phyloP scores from a whole-genome alignment of 2,888 invertebrate species.

The Amaurobius ferox region DNA sequence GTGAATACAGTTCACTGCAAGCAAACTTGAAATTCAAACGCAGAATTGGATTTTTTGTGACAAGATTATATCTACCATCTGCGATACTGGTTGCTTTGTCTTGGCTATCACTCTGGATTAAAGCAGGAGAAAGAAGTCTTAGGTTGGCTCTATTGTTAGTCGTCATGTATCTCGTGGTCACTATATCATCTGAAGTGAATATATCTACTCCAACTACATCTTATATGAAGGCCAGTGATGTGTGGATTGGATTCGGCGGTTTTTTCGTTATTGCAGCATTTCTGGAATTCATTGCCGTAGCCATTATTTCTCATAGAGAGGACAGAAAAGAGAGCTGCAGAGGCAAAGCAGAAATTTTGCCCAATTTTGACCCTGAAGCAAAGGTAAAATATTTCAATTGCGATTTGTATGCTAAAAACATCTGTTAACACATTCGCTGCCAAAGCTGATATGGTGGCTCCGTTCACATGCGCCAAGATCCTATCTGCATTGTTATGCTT shows the following conservation, averaged over 20 bases:
- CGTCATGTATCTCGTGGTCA: conserved; percentile 35
- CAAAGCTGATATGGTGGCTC: too few species aligned
- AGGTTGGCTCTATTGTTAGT: conserved; percentile 41
- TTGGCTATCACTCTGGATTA: conserved; percentile 50
- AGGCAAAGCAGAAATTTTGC: neutral
- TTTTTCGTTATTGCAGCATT: conserved; percentile 43
- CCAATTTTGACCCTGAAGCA: conserved; percentile 19
- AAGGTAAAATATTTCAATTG: conserved; percentile 21
- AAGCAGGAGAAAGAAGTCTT: conserved; percentile 15
- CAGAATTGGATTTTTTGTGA: conserved; percentile 38
- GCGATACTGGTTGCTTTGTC: conserved; percentile 33
- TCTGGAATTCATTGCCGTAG: conserved; percentile 33
- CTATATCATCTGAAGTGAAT: conserved; percentile 12
- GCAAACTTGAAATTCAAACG: conserved; percentile 31
- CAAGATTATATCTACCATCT: conserved; percentile 43
- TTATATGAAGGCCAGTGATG: conserved; percentile 52
- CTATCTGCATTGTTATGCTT: too few species aligned
- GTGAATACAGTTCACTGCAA: neutral
- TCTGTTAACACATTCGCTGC: too few species aligned
- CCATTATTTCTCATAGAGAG: conserved; percentile 6
- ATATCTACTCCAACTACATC: conserved; percentile 19
- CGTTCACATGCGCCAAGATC: too few species aligned
- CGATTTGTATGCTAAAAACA: too few species aligned
- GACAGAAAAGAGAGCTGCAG: neutral
- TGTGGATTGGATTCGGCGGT: conserved; percentile 51